Conservation (phyloP, 2,888 invertebrate species). For the Epinotia brunnichana region DNA sequence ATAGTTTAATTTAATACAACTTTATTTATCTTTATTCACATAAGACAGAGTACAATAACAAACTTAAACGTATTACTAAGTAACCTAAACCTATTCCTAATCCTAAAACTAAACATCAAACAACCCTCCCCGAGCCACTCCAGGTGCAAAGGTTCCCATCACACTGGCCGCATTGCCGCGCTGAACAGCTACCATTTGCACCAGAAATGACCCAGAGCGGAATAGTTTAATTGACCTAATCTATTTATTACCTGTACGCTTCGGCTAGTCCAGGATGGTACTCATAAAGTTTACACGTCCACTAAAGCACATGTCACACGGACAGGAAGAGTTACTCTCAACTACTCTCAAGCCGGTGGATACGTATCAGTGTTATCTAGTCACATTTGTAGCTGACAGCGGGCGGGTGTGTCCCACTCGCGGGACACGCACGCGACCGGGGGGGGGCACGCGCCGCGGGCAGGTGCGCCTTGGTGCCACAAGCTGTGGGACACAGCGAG, state of each 20-base stretch:
- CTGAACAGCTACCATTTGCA: too few relatives aligned
- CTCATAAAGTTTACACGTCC: neutral
- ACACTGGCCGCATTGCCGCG: too few relatives aligned
- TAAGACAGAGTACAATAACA: too few relatives aligned
- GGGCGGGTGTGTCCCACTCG: conserved; percentile 35
- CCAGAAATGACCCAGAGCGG: too few relatives aligned
- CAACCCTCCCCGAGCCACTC: too few relatives aligned
- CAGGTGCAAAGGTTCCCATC: too few relatives aligned
- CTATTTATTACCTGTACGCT: neutral
- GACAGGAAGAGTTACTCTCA: conserved; percentile 1
- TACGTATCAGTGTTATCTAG: conserved; percentile 10
- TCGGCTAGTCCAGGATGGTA: conserved; percentile 4
- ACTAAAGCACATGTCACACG: neutral
- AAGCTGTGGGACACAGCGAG: conserved; percentile 22
- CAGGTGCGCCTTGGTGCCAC: conserved; percentile 36
- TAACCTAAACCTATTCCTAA: too few relatives aligned
- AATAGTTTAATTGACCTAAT: too few relatives aligned
- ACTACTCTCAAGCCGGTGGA: neutral
- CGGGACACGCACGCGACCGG: conserved; percentile 35
- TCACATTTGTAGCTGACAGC: conserved; percentile 13
- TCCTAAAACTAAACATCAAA: too few relatives aligned
- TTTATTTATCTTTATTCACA: too few relatives aligned
- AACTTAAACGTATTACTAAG: too few relatives aligned
- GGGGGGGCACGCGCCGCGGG: conserved; percentile 34
- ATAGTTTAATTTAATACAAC: too few relatives aligned